Evolutionary conservation across 2,888 invertebrate species (phyloP), one percentile per base, ranked within the genome.

Genomic region (Nymphalis c-album): DNA sequence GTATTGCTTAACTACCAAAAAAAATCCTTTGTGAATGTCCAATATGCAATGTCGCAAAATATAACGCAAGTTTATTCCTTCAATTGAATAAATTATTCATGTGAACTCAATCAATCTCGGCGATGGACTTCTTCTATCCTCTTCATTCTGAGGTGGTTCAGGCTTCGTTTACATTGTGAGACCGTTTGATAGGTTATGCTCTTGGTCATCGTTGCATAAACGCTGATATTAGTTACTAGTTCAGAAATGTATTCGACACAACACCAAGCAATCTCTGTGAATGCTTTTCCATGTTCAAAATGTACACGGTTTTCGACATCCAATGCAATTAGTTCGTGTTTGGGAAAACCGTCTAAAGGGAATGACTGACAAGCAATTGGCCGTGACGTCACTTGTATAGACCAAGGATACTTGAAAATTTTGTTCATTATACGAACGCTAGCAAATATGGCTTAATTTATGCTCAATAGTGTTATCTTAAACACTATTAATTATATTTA

Each of bases 131-230:
- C 13, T 17, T 31, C 26, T 17, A 22, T 22, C 40, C 40, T 10
- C 40, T 51, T 26, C 53, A 2, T 55, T 55, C 17, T 31, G 31
- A 55, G 53, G 7, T 7, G 2, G 6, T 31, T 16, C 26, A 31
- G 17, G 26, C 7, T 55, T 31, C 22, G 31, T n/a, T 31, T 55
- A 55, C 53, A 17, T 31, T 31, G 17, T 31, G 26, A 53, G 2
- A 13, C 20, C 26, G 53, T 17, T 55, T 64, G 63, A 58, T 58
- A 40, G 64, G 40, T 48, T 35, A 48, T 31, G 57, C 47, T 48
- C 64, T 59, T 35, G 50, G 50, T 50, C 16, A 59, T 59, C 59
- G 26, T 50, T 64, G 59, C 45, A 64, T 64, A 64, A 48, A 64
- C 40, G 20, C 48, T 48, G 48, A 64, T 59, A 64, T 64, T 60